Evolutionary conservation across 2,888 invertebrate species (phyloP).

Genomic region (Gisinianus flammeolus): DNA sequence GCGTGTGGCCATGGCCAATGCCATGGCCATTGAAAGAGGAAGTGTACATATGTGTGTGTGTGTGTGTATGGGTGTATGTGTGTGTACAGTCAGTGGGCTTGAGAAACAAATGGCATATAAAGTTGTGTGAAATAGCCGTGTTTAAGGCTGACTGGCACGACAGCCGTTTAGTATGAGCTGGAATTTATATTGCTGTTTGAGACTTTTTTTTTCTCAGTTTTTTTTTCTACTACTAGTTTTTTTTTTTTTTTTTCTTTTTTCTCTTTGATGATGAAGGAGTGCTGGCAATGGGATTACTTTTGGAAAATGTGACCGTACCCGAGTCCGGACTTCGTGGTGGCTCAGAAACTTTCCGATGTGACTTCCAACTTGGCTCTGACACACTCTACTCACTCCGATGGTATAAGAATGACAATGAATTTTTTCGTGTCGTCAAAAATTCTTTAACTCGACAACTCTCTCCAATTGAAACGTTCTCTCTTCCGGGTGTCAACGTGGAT

Average conservation of each 20-base stretch:
- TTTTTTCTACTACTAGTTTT: not conserved
- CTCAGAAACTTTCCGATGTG: constrained; percentile 48
- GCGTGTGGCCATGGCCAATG: not conserved
- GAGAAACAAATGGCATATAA: constrained; percentile 8
- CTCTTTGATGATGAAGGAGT: constrained; percentile 20
- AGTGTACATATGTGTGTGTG: not conserved
- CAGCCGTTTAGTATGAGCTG: not conserved
- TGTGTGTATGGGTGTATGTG: not conserved
- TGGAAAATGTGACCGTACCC: constrained; percentile 43
- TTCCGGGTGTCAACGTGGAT: constrained; percentile 50
- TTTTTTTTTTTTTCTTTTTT: not conserved
- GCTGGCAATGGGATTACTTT: constrained; percentile 39
- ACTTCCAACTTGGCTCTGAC: constrained; percentile 51
- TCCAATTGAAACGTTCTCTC: constrained; percentile 31
- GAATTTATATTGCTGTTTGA: constrained; percentile 20
- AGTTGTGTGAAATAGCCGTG: constrained; percentile 9
- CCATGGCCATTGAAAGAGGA: not conserved
- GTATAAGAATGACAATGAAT: constrained; percentile 54
- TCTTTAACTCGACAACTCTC: not conserved
- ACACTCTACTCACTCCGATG: constrained; percentile 52
- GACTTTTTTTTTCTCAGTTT: not conserved
- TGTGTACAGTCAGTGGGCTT: not conserved
- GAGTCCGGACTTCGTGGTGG: constrained; percentile 48
- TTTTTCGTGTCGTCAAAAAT: constrained; percentile 43
- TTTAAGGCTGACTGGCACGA: constrained; percentile 1